A percentile compares a stretch with the other conserved stretches of the same genome.
phyloP scores from a whole-genome alignment of 1,140 invertebrate genomes.

The Trichonephila clavata region DNA sequence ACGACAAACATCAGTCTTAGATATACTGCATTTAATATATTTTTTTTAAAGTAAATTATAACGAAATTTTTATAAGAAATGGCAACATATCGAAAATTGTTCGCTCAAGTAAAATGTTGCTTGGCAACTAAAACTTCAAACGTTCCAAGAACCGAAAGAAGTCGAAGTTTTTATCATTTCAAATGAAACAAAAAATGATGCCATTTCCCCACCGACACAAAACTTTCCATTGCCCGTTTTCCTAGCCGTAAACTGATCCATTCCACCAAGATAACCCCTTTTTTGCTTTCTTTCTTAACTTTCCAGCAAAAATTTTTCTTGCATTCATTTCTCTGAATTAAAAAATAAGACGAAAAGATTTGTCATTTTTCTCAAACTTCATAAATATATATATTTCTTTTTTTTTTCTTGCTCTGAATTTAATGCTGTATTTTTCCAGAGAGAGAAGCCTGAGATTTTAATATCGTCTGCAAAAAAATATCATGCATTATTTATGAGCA shows the following conservation, averaged over 20 bases:
- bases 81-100: too few species aligned
- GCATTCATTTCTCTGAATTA: background rate
- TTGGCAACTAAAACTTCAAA: background rate
- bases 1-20: too few species aligned
- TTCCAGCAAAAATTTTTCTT: background rate
- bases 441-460: background rate
- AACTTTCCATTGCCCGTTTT: background rate
- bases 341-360: background rate
- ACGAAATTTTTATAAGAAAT: too few species aligned
- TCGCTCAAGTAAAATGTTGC: too few species aligned
- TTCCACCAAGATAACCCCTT: too few species aligned
- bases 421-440: background rate
- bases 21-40: too few species aligned
- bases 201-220: background rate
- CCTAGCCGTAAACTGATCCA: background rate
- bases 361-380: background rate
- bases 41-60: too few species aligned
- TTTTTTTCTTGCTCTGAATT: background rate
- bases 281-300: background rate
- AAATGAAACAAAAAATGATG: background rate
- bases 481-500: slow-evolving; percentile 27
- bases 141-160: background rate
- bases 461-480: slow-evolving; percentile 9
- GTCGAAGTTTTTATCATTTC: background rate
- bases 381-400: background rate